phyloP scores from a whole-genome alignment of 2,113 vertebrate species.

The Xenopus laevis region DNA sequence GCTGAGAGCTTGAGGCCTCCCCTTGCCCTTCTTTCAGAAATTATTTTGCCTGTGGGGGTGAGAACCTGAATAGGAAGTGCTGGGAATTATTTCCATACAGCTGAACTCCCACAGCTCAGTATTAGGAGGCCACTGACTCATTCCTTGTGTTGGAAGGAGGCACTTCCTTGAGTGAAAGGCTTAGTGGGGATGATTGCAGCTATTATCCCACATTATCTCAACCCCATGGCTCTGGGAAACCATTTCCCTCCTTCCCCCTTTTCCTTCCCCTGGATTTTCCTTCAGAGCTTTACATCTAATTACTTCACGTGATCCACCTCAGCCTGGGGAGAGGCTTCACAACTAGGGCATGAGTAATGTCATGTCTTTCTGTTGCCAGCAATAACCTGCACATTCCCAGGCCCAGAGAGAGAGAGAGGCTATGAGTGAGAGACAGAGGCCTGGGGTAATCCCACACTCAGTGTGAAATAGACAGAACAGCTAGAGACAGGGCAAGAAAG shows the following conservation, averaged over 20 bases:
- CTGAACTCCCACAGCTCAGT: conserved; percentile 59
- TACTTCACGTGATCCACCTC: conserved; percentile 84
- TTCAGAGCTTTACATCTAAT: conserved; percentile 71
- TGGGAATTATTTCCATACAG: conserved; percentile 85
- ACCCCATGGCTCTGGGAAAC: conserved; percentile 80
- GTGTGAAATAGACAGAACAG: not conserved
- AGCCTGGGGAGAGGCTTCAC: conserved; percentile 63
- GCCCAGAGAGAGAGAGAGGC: conserved; percentile 55
- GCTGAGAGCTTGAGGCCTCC: no score
- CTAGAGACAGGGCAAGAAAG: not conserved
- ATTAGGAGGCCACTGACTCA: no score
- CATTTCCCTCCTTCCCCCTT: conserved; percentile 58
- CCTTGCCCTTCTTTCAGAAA: no score
- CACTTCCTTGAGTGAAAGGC: conserved; percentile 68
- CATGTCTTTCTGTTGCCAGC: conserved; percentile 69
- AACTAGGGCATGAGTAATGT: conserved; percentile 75
- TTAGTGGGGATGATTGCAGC: conserved; percentile 75
- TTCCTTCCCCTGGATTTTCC: conserved; percentile 52
- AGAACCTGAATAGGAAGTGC: conserved; percentile 1
- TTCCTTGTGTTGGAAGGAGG: conserved; percentile 62
- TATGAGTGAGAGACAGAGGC: not conserved
- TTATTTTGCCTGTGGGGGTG: no score
- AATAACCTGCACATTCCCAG: conserved; percentile 69
- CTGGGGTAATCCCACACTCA: not conserved
- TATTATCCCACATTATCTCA: conserved; percentile 98